Conservation (phyloP, 2,113 vertebrate species). For the Lichenostomus cassidix region DNA sequence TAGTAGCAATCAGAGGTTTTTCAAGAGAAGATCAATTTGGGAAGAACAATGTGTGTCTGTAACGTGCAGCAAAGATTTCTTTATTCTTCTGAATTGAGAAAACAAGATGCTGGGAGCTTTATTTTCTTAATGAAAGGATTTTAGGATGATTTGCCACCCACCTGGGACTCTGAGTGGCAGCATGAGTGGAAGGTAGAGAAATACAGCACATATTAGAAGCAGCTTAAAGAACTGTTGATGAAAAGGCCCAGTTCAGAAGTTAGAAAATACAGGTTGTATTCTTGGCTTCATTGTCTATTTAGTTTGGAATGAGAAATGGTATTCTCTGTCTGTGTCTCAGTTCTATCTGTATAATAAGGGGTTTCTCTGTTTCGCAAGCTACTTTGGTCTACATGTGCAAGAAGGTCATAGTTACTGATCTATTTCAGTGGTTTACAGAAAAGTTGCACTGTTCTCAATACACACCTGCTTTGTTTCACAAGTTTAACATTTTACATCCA, state of each 20-base stretch:
- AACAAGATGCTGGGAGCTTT: background rate
- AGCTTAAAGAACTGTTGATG: background rate
- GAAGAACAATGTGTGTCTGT: background rate
- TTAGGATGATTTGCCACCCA: background rate
- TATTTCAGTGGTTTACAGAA: background rate
- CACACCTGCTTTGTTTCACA: background rate
- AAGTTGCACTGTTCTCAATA: background rate
- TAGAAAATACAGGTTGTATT: background rate
- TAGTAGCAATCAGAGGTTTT: background rate
- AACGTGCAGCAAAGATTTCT: background rate
- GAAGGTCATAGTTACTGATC: background rate
- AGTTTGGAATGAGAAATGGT: background rate
- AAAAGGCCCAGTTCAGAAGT: background rate
- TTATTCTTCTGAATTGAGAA: constrained; percentile 3
- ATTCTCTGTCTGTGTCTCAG: background rate
- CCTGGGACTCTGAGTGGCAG: background rate
- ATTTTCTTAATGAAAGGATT: constrained; percentile 29
- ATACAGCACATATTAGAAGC: background rate
- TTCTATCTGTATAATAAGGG: background rate
- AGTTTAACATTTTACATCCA: background rate
- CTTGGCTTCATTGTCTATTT: background rate
- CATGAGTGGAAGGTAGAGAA: background rate
- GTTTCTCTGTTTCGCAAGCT: background rate
- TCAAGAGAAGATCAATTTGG: constrained; percentile 4
- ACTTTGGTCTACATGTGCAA: background rate